phyloP scores from a whole-genome alignment of 2,797 vertebrate species.

The Semaprochilodus insignis region DNA sequence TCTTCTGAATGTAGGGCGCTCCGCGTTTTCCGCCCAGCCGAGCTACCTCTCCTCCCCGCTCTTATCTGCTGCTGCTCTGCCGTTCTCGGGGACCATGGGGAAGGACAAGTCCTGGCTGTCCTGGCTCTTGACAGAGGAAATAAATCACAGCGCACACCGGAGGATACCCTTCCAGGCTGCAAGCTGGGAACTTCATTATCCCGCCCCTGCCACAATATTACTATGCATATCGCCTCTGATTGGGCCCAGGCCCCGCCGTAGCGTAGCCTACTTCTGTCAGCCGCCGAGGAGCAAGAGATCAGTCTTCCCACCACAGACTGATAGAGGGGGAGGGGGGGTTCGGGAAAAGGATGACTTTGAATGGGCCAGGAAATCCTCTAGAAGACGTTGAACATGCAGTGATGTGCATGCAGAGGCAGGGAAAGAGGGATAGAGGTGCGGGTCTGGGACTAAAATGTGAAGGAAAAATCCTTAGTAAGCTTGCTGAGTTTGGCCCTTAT shows the following conservation, averaged over 20 bases:
- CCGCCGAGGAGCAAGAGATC: slow-evolving; percentile 83
- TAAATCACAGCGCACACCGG: slow-evolving; percentile 98
- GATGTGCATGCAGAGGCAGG: slow-evolving; percentile 32
- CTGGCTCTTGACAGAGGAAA: slow-evolving; percentile 98
- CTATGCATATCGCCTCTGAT: slow-evolving; percentile 96
- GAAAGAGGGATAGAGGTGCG: slow-evolving; percentile 23
- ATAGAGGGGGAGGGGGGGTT: slow-evolving; percentile 61
- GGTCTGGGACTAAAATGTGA: slow-evolving; percentile 37
- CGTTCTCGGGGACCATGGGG: slow-evolving; percentile 86
- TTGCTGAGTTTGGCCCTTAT: slow-evolving; percentile 57
- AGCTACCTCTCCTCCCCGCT: slow-evolving; percentile 50
- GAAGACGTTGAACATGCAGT: slow-evolving; percentile 34
- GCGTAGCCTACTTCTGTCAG: slow-evolving; percentile 94
- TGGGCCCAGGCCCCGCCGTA: slow-evolving; percentile 82
- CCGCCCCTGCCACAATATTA: slow-evolving; percentile 95
- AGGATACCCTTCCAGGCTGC: slow-evolving; percentile 97
- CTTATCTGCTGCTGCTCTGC: slow-evolving; percentile 64
- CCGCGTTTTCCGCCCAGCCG: slow-evolving; percentile 70
- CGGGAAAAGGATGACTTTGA: slow-evolving; percentile 72
- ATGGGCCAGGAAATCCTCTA: slow-evolving; percentile 67
- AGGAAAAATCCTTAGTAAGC: slow-evolving; percentile 52
- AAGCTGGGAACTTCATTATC: slow-evolving; percentile 99
- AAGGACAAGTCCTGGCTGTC: slow-evolving; percentile 97
- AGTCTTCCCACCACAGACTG: slow-evolving; percentile 83
- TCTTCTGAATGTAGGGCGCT: slow-evolving; percentile 62